A percentile compares a stretch with the other conserved stretches of the same genome.
These are phyloP conservation scores for Chrysochloris asiatica DNA, from an alignment of 2,113 vertebrate genomes.

Conservation along the genomic window DNA sequence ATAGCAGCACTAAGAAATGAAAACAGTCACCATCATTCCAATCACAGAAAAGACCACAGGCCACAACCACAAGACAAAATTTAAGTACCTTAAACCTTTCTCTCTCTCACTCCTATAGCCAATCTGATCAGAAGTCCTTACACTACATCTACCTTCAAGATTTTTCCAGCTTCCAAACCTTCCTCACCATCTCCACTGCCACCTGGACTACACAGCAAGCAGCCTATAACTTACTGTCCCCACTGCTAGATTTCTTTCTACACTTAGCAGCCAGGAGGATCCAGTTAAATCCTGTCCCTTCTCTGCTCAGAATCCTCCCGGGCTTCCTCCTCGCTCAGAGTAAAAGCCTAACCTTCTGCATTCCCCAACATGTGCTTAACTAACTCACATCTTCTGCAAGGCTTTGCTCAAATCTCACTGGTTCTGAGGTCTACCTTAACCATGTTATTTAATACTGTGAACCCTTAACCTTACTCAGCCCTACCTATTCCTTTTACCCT, in stretches of 20 bases:
- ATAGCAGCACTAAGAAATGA: neutral
- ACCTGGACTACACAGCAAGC: neutral
- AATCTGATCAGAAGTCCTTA: neutral
- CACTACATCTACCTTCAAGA: neutral
- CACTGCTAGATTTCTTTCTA: neutral
- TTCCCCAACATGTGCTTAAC: neutral
- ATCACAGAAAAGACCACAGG: neutral
- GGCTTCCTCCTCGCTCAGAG: neutral
- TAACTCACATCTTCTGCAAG: neutral
- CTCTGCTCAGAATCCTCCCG: constrained; percentile 27
- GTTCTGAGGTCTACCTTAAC: neutral
- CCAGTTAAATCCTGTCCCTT: neutral
- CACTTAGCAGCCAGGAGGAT: neutral
- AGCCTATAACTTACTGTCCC: neutral
- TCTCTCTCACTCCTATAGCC: neutral
- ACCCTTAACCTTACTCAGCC: neutral
- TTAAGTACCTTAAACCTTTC: neutral
- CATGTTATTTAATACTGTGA: neutral
- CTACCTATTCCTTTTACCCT: neutral
- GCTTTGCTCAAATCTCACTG: neutral
- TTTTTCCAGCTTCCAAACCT: neutral
- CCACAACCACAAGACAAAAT: neutral
- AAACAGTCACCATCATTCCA: neutral
- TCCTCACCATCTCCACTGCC: neutral
- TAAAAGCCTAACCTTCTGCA: constrained; percentile 23